Conservation (phyloP, 2,797 vertebrate species). For the Chromis chromis region DNA sequence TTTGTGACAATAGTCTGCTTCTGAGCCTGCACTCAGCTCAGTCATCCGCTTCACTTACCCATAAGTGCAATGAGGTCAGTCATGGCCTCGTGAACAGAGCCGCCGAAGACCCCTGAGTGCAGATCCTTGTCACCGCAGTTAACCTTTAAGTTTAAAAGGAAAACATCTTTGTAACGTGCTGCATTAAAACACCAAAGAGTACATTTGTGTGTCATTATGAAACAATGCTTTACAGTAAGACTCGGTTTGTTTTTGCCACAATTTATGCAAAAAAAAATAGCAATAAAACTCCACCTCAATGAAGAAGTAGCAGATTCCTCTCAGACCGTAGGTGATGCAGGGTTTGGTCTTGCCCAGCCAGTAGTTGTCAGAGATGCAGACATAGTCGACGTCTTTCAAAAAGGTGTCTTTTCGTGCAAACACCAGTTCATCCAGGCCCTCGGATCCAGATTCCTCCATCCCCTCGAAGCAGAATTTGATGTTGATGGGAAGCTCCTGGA, state of each 20-base stretch:
- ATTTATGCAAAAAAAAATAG: fast-evolving
- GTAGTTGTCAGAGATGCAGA: constrained; percentile 99
- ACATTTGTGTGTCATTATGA: not conserved
- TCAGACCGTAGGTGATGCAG: constrained; percentile 96
- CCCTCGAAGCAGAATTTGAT: constrained; percentile 97
- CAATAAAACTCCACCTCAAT: constrained; percentile 82
- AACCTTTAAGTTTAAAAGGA: constrained; percentile 79
- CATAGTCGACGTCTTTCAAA: constrained; percentile 93
- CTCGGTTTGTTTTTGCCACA: not conserved
- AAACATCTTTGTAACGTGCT: not conserved
- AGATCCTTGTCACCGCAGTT: constrained; percentile 90
- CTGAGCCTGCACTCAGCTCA: not conserved
- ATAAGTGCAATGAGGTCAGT: constrained; percentile 92
- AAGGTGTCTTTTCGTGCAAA: constrained; percentile 90
- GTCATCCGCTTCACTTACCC: constrained; percentile 81
- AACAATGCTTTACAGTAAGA: not conserved
- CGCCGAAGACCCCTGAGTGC: constrained; percentile 96
- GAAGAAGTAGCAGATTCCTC: constrained; percentile 96
- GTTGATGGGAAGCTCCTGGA: constrained; percentile 95
- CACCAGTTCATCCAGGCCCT: constrained; percentile 94
- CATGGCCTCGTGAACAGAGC: constrained; percentile 97
- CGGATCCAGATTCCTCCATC: constrained; percentile 98
- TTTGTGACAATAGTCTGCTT: not conserved
- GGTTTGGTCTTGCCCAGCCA: constrained; percentile 98
- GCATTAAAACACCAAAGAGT: not conserved